Evolutionary conservation across 1,140 invertebrate species (phyloP), one percentile per base, ranked within the genome.

Genomic region (Eufriesea mexicana): DNA sequence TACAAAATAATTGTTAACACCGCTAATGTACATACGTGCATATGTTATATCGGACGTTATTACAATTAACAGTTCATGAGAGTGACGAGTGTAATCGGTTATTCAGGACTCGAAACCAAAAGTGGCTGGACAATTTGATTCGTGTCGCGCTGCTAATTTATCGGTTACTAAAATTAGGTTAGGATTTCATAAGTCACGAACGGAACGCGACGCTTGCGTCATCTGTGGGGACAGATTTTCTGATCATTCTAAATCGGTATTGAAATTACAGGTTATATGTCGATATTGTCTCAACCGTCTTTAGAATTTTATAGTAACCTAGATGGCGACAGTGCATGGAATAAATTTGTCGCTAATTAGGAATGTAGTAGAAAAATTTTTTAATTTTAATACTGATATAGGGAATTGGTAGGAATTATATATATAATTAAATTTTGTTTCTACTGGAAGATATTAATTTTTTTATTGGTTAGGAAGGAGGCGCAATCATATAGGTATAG

Each of bases 101-200:
- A 57, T 68, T 5, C 51, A 42, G 51, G 35, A 68, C 28, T 10
- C 25, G 45, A 59, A 70, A 42, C 55, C 42, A 62, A 77, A 67
- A 79, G 35, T n/a, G 20, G 68, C 0, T 25, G 59, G 62, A 49
- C 75, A 76, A 76, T 82, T 82, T 49, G 20, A 82, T 82, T 76
- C 16, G 59, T 45, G 62, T 67, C 14, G 42, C 51, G 20, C 51
- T 49, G 51, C 54, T 82, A 68, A 82, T 76, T 76, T 82, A 59
- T 82, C 79, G 51, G 71, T 57, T 42, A 25, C 72, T 5, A 47
- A 76, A 76, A 76, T 76, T 25, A 42, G 51, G 42, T 81, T 81
- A 75, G 61, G 76, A 6, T 76, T 68, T 42, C 73, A 68, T 76
- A 82, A 76, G 54, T 82, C 62, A 76, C 28, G 61, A 35, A 64